Percentiles rank a stretch among this genome's conserved stretches.
Evolutionary conservation across 1,140 invertebrate genomes (phyloP).

Genomic region (Globodera rostochiensis): DNA sequence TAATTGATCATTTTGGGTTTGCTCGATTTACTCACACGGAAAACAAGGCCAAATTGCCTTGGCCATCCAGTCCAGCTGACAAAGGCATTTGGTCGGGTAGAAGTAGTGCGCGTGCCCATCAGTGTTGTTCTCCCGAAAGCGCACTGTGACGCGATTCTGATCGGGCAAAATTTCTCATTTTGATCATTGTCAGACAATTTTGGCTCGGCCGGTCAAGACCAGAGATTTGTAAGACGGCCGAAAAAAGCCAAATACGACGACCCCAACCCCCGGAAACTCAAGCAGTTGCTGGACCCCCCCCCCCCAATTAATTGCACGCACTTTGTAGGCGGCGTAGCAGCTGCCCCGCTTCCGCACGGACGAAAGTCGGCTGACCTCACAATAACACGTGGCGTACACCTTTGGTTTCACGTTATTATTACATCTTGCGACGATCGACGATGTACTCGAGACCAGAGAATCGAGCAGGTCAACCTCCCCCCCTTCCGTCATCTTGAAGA

Average conservation of each 20-base stretch:
- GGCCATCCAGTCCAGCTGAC: conserved; percentile 56
- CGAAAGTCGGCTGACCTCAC: conserved; percentile 59
- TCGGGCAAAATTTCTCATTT: conserved; percentile 1
- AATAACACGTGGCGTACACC: conserved; percentile 63
- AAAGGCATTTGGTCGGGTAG: conserved; percentile 58
- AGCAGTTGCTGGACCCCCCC: neutral
- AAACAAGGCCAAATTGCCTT: conserved; percentile 64
- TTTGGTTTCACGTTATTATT: conserved; percentile 42
- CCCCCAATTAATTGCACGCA: conserved; percentile 39
- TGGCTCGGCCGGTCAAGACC: too few relatives aligned
- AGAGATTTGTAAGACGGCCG: too few relatives aligned
- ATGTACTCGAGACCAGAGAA: too few relatives aligned
- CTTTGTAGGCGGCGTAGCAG: conserved; percentile 58
- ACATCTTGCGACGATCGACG: neutral
- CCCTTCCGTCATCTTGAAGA: too few relatives aligned
- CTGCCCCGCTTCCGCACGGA: conserved; percentile 57
- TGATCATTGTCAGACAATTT: too few relatives aligned
- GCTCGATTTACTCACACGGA: conserved; percentile 51
- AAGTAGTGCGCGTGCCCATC: conserved; percentile 50
- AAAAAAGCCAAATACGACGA: neutral
- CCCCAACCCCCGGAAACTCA: neutral
- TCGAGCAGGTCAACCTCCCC: too few relatives aligned
- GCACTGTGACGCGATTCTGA: conserved; percentile 19
- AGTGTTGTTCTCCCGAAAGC: conserved; percentile 7
- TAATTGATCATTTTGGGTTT: neutral